phyloP scores from a whole-genome alignment of 2,113 vertebrate species.

The Zosterops japonicus region DNA sequence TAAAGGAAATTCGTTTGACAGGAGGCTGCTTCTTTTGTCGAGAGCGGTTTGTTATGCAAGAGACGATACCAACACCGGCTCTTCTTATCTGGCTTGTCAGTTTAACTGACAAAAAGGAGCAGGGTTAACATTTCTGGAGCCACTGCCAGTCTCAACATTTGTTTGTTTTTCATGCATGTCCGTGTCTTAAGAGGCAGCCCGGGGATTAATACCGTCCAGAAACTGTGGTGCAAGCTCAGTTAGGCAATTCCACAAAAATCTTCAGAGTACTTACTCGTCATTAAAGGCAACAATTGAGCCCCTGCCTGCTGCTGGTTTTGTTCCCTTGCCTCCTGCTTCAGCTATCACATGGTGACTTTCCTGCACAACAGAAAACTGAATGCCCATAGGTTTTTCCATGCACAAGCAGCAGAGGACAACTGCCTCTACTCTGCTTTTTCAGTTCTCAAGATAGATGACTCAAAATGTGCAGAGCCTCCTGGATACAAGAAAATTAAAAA shows the following conservation, averaged over 20 bases:
- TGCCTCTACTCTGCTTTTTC: background rate
- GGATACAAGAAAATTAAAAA: background rate
- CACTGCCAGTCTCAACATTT: constrained; percentile 12
- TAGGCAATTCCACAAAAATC: constrained; percentile 26
- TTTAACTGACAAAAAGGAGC: constrained; percentile 73
- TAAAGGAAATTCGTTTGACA: constrained; percentile 75
- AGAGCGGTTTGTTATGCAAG: constrained; percentile 73
- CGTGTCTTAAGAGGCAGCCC: background rate
- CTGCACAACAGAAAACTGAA: background rate
- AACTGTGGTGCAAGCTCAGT: constrained; percentile 7
- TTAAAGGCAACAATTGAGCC: background rate
- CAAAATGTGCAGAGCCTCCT: background rate
- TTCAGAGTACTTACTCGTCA: background rate
- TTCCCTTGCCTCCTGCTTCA: background rate
- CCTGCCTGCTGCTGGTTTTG: background rate
- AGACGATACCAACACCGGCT: constrained; percentile 60
- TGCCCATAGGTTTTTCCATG: background rate
- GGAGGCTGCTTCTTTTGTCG: constrained; percentile 69
- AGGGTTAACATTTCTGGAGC: constrained; percentile 53
- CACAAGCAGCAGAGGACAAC: background rate
- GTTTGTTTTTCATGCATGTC: constrained; percentile 40
- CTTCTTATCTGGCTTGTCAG: constrained; percentile 70
- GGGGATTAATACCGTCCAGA: constrained; percentile 10
- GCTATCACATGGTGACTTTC: background rate
- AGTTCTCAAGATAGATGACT: background rate